phyloP scores from a whole-genome alignment of 2,888 invertebrate species.

The Pristionchus arcanus region DNA sequence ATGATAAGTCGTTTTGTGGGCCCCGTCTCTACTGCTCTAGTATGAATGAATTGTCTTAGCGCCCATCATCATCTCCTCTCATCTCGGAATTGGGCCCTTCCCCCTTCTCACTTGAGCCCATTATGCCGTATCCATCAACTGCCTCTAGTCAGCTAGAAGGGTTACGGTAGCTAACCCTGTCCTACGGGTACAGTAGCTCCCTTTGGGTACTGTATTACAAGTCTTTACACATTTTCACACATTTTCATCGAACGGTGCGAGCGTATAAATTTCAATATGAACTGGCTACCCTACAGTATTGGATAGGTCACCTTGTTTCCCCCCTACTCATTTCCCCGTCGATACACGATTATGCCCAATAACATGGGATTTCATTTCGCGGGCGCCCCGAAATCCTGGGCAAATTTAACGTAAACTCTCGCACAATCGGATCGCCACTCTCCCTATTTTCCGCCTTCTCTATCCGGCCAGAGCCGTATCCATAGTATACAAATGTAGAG shows the following conservation, averaged over 20 bases:
- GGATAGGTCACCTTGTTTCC: background rate
- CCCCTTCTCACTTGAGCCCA: background rate
- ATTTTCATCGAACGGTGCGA: background rate
- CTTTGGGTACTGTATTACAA: no score
- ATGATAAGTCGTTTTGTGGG: constrained; percentile 44
- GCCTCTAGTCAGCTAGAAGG: background rate
- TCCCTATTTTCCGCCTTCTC: background rate
- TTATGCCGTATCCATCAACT: constrained; percentile 14
- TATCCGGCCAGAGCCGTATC: background rate
- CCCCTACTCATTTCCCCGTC: background rate
- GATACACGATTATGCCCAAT: constrained; percentile 26
- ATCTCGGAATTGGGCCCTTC: background rate
- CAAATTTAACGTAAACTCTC: background rate
- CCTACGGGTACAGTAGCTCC: background rate
- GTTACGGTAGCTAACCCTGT: background rate
- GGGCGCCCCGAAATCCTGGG: background rate
- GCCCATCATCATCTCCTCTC: background rate
- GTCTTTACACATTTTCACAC: background rate
- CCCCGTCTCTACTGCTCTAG: background rate
- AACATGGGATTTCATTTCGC: constrained; percentile 48
- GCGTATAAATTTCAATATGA: no score
- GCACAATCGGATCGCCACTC: constrained; percentile 22
- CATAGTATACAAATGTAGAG: background rate
- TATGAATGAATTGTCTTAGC: constrained; percentile 44
- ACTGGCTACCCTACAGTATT: background rate